phyloP scores from a whole-genome alignment of 64 coral and sea anemone species.

The Stylophora pistillata region DNA sequence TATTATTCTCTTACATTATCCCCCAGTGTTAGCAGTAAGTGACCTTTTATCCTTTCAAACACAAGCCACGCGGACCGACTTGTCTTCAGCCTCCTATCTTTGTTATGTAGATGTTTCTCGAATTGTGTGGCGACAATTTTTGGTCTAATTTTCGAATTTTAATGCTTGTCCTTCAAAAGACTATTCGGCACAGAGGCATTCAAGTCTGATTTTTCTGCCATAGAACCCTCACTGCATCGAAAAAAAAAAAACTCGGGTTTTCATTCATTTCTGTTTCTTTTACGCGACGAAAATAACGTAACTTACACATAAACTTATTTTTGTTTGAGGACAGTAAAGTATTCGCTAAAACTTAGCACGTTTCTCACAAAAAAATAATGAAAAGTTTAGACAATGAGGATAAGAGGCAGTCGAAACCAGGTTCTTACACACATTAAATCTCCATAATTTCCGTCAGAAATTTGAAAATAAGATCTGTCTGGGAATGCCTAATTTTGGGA shows the following conservation, averaged over 20 bases:
- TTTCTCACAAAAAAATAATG: not conserved
- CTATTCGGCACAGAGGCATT: not conserved
- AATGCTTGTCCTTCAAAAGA: not conserved
- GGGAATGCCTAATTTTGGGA: no score
- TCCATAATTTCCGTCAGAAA: not conserved
- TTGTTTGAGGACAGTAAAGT: not conserved
- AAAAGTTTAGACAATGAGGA: not conserved
- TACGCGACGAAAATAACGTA: not conserved
- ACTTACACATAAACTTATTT: not conserved
- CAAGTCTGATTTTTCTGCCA: no score
- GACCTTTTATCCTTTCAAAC: slow-evolving; percentile 13
- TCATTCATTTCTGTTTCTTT: no score
- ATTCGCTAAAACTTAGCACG: not conserved
- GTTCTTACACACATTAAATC: not conserved
- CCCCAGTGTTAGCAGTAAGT: not conserved
- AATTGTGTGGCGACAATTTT: not conserved
- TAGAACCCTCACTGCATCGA: not conserved
- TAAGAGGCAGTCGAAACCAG: not conserved
- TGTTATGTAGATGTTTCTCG: slow-evolving; percentile 12
- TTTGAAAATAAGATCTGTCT: no score
- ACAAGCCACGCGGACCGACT: slow-evolving; percentile 26
- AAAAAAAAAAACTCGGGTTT: not conserved
- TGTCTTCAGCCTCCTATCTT: not conserved
- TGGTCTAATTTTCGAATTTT: not conserved
- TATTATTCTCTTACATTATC: not conserved